Percentiles rank a stretch among this genome's conserved stretches.
phyloP scores from a whole-genome alignment of 2,888 invertebrate genomes.

The Synanthedon andrenaeformis region DNA sequence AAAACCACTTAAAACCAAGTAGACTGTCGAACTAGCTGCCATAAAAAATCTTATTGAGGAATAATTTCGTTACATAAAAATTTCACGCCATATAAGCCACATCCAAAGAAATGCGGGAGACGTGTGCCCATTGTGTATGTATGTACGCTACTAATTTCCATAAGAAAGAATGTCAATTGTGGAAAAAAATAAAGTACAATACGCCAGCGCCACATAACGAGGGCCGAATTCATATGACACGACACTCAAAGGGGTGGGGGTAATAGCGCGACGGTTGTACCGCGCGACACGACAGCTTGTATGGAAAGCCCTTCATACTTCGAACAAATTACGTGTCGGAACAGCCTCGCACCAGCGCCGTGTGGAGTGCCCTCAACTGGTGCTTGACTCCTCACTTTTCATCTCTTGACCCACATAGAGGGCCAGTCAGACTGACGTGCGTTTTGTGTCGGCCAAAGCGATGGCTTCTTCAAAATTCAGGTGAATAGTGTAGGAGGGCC shows the following conservation, averaged over 20 bases:
- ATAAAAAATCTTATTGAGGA: no score
- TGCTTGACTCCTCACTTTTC: neutral
- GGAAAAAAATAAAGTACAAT: neutral
- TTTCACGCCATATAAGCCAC: no score
- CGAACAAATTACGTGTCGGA: slow-evolving; percentile 32
- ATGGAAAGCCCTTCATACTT: neutral
- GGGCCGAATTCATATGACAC: neutral
- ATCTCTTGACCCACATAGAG: slow-evolving; percentile 2
- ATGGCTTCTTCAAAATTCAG: no score
- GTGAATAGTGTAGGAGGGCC: no score
- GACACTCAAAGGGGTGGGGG: neutral
- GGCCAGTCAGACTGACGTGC: neutral
- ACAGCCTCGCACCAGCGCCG: slow-evolving; percentile 10
- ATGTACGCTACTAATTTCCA: neutral
- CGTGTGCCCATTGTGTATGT: no score
- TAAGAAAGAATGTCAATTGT: neutral
- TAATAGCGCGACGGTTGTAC: neutral
- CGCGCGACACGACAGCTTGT: neutral
- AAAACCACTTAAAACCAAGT: no score
- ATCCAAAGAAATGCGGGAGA: no score
- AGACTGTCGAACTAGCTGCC: no score
- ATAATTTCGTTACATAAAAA: no score
- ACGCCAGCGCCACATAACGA: neutral
- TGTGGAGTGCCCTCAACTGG: slow-evolving; percentile 12
- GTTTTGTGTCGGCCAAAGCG: neutral